These are phyloP conservation scores for Ornithoptera priamus DNA, from an alignment of 2,888 invertebrate species.

Conservation along the genomic window DNA sequence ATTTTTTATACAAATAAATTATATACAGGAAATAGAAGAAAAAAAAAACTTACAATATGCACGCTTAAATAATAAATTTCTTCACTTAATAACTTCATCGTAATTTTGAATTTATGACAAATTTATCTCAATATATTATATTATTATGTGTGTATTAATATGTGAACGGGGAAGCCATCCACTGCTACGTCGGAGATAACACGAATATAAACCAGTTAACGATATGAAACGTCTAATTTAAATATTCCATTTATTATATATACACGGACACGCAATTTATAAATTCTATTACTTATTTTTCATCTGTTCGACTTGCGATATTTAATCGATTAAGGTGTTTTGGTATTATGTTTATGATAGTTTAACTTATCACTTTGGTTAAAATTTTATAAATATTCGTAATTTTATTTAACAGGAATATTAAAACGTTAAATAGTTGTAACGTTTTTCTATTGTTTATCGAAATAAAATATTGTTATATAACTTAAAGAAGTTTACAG, in stretches of 20 bases:
- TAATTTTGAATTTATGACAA: constrained; percentile 12
- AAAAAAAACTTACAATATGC: neutral
- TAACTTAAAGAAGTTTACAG: too few relatives aligned
- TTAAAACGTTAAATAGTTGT: too few relatives aligned
- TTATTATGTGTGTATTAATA: constrained; percentile 17
- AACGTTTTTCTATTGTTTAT: too few relatives aligned
- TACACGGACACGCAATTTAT: constrained; percentile 42
- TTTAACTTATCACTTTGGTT: neutral
- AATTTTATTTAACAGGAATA: too few relatives aligned
- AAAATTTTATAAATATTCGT: too few relatives aligned
- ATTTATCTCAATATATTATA: constrained; percentile 14
- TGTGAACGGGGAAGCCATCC: constrained; percentile 34
- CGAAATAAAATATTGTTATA: too few relatives aligned
- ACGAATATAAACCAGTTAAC: constrained; percentile 58
- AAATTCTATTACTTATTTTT: constrained; percentile 20
- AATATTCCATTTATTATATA: constrained; percentile 46
- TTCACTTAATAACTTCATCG: constrained; percentile 8
- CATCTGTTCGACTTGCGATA: neutral
- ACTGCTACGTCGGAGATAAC: constrained; percentile 43
- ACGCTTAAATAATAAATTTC: neutral
- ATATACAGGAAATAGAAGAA: neutral
- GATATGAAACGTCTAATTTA: constrained; percentile 57
- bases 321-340: constrained; percentile 1
- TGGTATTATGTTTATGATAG: neutral
- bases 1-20: neutral